Percentiles rank a stretch among this genome's conserved stretches.
phyloP scores from a whole-genome alignment of 2,797 vertebrate species.

The Leucoraja ocellata region DNA sequence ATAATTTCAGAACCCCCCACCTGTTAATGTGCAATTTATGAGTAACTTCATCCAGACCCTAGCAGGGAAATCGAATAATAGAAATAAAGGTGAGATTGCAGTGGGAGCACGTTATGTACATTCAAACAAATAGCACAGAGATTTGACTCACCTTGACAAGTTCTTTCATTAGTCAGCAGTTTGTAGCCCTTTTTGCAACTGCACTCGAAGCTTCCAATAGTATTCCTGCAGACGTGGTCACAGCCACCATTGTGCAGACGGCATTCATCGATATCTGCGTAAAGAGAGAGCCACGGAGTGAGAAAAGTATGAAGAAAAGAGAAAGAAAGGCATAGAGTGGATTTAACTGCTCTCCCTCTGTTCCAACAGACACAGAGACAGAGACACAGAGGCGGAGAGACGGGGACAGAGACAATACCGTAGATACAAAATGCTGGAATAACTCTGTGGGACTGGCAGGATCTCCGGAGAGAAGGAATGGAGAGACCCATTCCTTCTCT shows the following conservation, averaged over 20 bases:
- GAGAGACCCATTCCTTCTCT: too few relatives aligned
- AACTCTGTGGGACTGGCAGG: too few relatives aligned
- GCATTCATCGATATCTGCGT: slow-evolving; percentile 87
- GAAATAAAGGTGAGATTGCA: neutral
- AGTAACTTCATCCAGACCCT: neutral
- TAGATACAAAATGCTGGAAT: too few relatives aligned
- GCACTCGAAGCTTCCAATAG: slow-evolving; percentile 95
- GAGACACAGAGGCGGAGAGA: neutral
- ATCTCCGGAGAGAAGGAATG: too few relatives aligned
- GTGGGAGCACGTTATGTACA: neutral
- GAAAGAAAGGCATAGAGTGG: neutral
- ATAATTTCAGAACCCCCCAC: neutral
- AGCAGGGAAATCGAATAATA: neutral
- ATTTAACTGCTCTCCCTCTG: too few relatives aligned
- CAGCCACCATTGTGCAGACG: slow-evolving; percentile 89
- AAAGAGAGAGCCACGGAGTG: neutral
- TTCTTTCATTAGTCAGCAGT: slow-evolving; percentile 91
- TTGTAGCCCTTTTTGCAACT: slow-evolving; percentile 98
- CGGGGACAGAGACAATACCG: too few relatives aligned
- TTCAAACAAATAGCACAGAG: neutral
- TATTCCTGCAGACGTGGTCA: slow-evolving; percentile 93
- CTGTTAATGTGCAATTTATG: neutral
- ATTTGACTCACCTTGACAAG: slow-evolving; percentile 76
- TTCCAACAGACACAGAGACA: neutral
- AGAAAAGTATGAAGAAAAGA: neutral